Base-by-base conservation (phyloP, 2,113 vertebrate species). In the Psephotus haematonotus region DNA sequence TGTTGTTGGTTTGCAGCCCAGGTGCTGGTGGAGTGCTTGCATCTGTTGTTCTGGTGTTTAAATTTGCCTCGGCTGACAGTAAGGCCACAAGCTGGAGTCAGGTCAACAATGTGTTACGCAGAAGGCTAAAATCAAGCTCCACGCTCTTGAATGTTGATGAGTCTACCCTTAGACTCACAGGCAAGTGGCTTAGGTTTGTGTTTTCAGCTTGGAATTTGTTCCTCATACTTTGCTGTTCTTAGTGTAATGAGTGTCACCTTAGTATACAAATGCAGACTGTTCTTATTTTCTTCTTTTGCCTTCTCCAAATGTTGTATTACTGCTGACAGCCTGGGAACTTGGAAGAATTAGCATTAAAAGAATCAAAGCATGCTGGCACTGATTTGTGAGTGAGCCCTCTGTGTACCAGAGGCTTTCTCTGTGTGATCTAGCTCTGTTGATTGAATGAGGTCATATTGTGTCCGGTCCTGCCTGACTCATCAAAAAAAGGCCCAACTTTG, bases 21-120 rank as follows among this genome's bases (percentile, higher is more conserved):
- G 97, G 90, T 82, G 80, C 92, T 76, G 57, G 57, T 17, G 96
- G 96, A 82, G 93, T 98, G 67, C 71, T 96, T 96, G 91, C 88
- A 76, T 92, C 97, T 49, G 83, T 97, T 82, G 87, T 98, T 85
- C 91, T 98, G 92, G 95, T 97, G 78, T 98, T 98, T 97, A 96
- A 95, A 82, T 97, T 97, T 94, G 16, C 89, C 31, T 86, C 90
- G 4, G 62, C 92, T 92, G 95, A 95, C 83, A 97, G 86, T 67
- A 86, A 82, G 72, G 63, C 55, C 31, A 29, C 35, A 5, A 72
- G 85, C 70, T 94, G 80, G 95, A 80, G 46, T 55, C 95, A 94
- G 5, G 52, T 97, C 86, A 78, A 96, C 70, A 46, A 28, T 9
- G 95, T 96, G 87, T 96, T 98, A 74, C 52, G 44, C 37, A 64